These are phyloP conservation scores for Muntiacus reevesi DNA, from an alignment of 2,113 vertebrate genomes.

Conservation along the genomic window DNA sequence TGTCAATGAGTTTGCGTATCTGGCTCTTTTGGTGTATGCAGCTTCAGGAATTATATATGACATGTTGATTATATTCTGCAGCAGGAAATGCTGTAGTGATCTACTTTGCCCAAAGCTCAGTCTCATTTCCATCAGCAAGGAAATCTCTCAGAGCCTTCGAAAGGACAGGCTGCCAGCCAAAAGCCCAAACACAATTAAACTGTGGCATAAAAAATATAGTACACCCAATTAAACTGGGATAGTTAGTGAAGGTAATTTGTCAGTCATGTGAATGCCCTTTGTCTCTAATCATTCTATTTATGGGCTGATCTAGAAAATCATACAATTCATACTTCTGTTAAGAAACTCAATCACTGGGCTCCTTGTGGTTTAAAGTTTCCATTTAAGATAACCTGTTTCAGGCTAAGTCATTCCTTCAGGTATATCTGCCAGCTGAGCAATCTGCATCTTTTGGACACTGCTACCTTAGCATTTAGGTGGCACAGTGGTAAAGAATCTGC, in stretches of 20 bases:
- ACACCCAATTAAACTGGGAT: constrained; percentile 71
- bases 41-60: constrained; percentile 53
- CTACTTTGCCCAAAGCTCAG: constrained; percentile 64
- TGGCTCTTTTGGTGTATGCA: constrained; percentile 50
- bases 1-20: constrained; percentile 69
- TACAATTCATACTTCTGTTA: neutral
- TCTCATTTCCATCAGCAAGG: constrained; percentile 67
- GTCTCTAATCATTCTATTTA: neutral
- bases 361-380: constrained; percentile 48
- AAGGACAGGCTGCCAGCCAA: constrained; percentile 69
- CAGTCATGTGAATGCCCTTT: constrained; percentile 25
- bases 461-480: constrained; percentile 8
- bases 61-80: constrained; percentile 72
- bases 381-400: constrained; percentile 30
- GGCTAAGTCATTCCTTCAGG: constrained; percentile 55
- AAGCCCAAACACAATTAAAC: constrained; percentile 74
- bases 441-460: constrained; percentile 29
- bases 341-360: constrained; percentile 25
- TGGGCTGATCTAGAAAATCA: constrained; percentile 41
- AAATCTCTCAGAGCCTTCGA: constrained; percentile 71
- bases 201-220: constrained; percentile 71
- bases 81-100: constrained; percentile 69
- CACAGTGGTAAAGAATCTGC: neutral
- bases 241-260: constrained; percentile 49
- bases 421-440: constrained; percentile 33